Evolutionary conservation across 2,797 vertebrate genomes (phyloP).

Genomic region (Leuciscus waleckii): DNA sequence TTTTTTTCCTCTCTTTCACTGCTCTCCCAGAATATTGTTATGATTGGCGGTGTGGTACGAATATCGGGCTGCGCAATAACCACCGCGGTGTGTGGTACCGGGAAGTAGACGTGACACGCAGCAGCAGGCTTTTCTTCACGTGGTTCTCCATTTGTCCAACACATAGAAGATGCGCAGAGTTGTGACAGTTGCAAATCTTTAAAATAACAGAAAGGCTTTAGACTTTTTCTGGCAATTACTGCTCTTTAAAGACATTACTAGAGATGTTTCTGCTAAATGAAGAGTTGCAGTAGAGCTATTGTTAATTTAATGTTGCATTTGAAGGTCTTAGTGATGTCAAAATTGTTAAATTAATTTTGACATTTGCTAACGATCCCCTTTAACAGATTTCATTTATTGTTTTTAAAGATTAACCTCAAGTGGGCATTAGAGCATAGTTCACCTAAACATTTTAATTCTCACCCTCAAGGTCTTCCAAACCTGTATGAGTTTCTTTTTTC

Average conservation of each 20-base stretch:
- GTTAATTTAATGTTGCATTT: conserved; percentile 15
- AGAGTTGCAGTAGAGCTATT: neutral
- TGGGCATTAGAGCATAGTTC: neutral
- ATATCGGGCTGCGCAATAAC: conserved; percentile 63
- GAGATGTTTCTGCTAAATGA: conserved; percentile 2
- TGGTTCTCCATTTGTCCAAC: conserved; percentile 53
- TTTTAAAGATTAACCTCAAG: neutral
- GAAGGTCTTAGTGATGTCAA: neutral
- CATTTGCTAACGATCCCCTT: neutral
- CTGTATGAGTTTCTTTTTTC: too few species aligned
- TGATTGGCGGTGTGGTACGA: conserved; percentile 68
- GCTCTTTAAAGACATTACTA: neutral
- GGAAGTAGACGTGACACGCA: conserved; percentile 59
- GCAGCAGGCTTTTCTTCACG: conserved; percentile 57
- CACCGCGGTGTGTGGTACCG: conserved; percentile 62
- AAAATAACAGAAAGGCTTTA: conserved; percentile 2
- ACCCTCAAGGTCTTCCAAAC: too few species aligned
- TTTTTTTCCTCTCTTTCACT: conserved; percentile 58
- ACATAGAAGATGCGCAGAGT: conserved; percentile 38
- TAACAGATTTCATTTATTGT: neutral
- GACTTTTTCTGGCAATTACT: neutral
- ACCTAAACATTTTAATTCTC: too few species aligned
- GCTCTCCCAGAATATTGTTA: conserved; percentile 71
- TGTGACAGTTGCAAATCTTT: conserved; percentile 32
- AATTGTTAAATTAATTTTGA: neutral